Evolutionary conservation across 1,140 invertebrate genomes (phyloP).

Genomic region (Pantala flavescens): DNA sequence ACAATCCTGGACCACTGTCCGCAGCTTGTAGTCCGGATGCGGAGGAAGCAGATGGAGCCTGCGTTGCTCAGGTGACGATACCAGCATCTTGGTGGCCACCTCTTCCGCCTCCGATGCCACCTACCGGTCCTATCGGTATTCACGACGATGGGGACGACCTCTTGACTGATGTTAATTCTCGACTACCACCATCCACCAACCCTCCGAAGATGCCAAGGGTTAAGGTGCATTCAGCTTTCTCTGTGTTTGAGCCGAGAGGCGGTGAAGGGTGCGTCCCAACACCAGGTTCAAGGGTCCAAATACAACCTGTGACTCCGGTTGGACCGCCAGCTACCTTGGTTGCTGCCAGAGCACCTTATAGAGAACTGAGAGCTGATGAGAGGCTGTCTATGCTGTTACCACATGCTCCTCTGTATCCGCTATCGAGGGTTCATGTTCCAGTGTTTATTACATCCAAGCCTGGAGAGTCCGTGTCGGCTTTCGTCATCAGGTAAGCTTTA

Average conservation of each 20-base stretch:
- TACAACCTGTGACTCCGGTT: slow-evolving; percentile 61
- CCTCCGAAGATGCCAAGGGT: slow-evolving; percentile 52
- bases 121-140: neutral
- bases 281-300: slow-evolving; percentile 54
- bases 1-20: slow-evolving; percentile 41
- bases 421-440: slow-evolving; percentile 75
- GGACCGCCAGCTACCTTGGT: slow-evolving; percentile 55
- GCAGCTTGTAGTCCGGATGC: slow-evolving; percentile 78
- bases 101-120: slow-evolving; percentile 38
- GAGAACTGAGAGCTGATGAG: slow-evolving; percentile 68
- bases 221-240: slow-evolving; percentile 67
- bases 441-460: slow-evolving; percentile 64
- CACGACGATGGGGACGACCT: neutral
- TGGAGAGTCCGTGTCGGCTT: slow-evolving; percentile 51
- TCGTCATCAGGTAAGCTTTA: slow-evolving; percentile 60
- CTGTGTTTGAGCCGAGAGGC: slow-evolving; percentile 59
- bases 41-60: slow-evolving; percentile 81
- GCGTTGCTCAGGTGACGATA: slow-evolving; percentile 68
- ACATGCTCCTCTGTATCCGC: slow-evolving; percentile 71
- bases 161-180: neutral
- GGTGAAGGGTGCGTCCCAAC: slow-evolving; percentile 24
- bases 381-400: slow-evolving; percentile 74
- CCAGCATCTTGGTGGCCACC: slow-evolving; percentile 82
- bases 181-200: slow-evolving; percentile 29
- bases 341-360: slow-evolving; percentile 64